phyloP scores from a whole-genome alignment of 2,113 vertebrate genomes.

The Phrynosoma platyrhinos region DNA sequence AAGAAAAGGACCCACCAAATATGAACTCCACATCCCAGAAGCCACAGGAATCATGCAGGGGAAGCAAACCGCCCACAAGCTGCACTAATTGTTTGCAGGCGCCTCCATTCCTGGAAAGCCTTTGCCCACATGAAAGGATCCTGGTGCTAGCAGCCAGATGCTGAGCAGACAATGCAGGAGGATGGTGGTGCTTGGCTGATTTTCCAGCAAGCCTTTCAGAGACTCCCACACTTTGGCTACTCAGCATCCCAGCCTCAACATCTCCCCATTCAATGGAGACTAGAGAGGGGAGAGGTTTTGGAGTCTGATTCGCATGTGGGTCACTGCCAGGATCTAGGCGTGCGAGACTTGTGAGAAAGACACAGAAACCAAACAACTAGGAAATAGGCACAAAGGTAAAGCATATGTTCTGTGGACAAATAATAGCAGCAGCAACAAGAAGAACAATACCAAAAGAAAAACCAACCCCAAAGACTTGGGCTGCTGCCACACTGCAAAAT shows the following conservation, averaged over 20 bases:
- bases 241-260: no score
- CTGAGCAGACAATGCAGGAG: background rate
- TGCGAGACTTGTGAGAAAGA: no score
- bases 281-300: background rate
- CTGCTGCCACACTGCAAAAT: no score
- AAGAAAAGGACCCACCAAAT: background rate
- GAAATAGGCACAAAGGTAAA: no score
- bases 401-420: no score
- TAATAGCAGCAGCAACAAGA: no score
- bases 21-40: background rate
- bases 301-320: no score
- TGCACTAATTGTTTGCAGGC: conserved; percentile 26
- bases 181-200: background rate
- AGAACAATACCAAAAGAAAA: no score
- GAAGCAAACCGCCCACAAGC: background rate
- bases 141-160: background rate
- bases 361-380: no score
- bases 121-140: conserved; percentile 41
- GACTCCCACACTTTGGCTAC: background rate
- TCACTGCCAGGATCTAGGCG: no score
- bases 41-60: background rate
- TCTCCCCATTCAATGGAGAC: background rate
- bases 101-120: background rate
- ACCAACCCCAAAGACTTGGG: no score
- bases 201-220: background rate